Conservation (phyloP, 2,888 invertebrate species). For the Acleris holmiana region DNA sequence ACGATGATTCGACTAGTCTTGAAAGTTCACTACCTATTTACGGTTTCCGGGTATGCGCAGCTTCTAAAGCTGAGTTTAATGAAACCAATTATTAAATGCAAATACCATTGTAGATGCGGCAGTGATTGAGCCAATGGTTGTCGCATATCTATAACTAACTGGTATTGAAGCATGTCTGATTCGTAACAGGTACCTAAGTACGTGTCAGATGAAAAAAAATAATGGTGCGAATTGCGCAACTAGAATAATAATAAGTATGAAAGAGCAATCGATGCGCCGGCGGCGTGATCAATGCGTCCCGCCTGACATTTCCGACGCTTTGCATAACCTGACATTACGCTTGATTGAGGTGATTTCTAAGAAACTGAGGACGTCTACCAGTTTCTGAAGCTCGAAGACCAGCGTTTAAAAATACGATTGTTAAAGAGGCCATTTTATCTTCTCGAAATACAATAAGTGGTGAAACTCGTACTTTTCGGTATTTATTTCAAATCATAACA, state of each 20-base stretch:
- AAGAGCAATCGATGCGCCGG: conserved; percentile 46
- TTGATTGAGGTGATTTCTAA: conserved; percentile 59
- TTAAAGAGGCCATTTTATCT: too few species aligned
- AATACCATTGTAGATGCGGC: not conserved
- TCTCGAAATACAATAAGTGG: too few species aligned
- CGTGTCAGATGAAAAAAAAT: conserved; percentile 24
- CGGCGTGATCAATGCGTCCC: conserved; percentile 50
- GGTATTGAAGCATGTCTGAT: conserved; percentile 5
- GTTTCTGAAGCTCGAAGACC: conserved; percentile 6
- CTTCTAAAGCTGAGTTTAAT: too few species aligned
- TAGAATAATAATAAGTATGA: conserved; percentile 41
- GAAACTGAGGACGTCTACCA: conserved; percentile 48
- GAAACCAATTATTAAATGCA: too few species aligned
- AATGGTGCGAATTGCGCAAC: conserved; percentile 41
- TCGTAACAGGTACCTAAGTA: conserved; percentile 6
- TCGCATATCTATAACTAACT: conserved; percentile 7
- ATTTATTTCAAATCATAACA: too few species aligned
- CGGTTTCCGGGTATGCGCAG: too few species aligned
- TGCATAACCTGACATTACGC: conserved; percentile 68
- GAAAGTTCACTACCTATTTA: not conserved
- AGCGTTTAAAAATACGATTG: not conserved
- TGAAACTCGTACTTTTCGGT: too few species aligned
- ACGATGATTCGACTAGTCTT: conserved; percentile 1
- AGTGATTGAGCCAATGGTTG: not conserved
- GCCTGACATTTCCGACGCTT: conserved; percentile 65